Base-by-base conservation (phyloP, 2,888 invertebrate species). In the Caenorhabditis becei region DNA sequence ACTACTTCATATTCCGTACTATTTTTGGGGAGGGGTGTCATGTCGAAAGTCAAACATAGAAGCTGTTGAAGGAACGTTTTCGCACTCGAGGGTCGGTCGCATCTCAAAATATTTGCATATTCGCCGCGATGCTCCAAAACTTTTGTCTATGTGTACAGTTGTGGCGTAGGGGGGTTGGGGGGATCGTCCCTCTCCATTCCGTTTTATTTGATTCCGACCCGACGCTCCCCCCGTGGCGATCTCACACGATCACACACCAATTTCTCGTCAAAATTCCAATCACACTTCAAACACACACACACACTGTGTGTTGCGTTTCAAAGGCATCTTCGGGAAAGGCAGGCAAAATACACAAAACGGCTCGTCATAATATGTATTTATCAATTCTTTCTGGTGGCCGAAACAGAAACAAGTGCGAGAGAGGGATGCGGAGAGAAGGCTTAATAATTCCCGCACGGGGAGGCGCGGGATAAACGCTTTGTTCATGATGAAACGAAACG, bases 51-150 rank as follows among this genome's bases (percentile, higher is more conserved):
- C 63, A 65, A 77, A 63, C 49, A 77, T 62, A 65, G 77, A 69
- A 51, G 58, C 58, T 20, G 35, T 28, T 37, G 41, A 35, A 18
- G 26, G 35, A 47, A 69, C 71, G 71, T 63, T 77, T 47, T 77
- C 69, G 69, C 67, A 69, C 67, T 69, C 62, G 63, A 70, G 70
- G 49, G 54, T 54, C 20, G 47, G 35, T 58, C 32, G 26, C 37
- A 59, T 77, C 77, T 61, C 67, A 77, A 69, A 77, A 77, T 78
- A 78, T 78, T 78, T 78, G 77, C 77, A 78, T 78, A 70, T 78
- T 78, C 47, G 10, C 23, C 49, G 35, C 49, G 59, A 56, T 56
- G 53, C 49, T 75, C 44, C 62, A 18, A 75, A 65, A 65, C 51
- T 66, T 66, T 66, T 51, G 11, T 28, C 51, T 24, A 23, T 74